Evolutionary conservation across 2,113 vertebrate genomes (phyloP), one percentile per base, ranked within the genome.

Genomic region (Talpa occidentalis): DNA sequence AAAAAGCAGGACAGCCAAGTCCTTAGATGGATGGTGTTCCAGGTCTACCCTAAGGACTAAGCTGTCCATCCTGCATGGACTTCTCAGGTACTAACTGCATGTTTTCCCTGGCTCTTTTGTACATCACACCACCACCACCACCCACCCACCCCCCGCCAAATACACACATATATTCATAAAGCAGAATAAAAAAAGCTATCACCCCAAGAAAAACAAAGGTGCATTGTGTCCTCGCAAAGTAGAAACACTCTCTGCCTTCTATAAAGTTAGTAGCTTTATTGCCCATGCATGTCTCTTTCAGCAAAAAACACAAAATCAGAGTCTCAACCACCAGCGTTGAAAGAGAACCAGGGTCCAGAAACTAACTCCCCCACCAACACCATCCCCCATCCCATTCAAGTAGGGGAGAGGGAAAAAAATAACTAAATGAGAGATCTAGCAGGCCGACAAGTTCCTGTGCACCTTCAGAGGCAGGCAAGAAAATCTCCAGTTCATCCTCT

Each of bases 261-360:
- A 26, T 74, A 95, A 95, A 83, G 21, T 28, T 44, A 47, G 73
- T 40, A 59, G 28, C 16, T 79, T 37, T 80, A 54, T 91, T 40
- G 64, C 42, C 86, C 16, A 85, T n/a, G 17, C 32, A 30, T 26
- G 5, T 22, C 24, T 77, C 87, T 93, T 91, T 91, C 47, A 70
- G 47, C 70, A 92, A 26, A 64, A 60, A 7, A 69, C 54, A 64
- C 16, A 91, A 76, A 83, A 83, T 32, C 60, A 44, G 24, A 85
- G 69, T 62, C 49, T 88, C 35, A 32, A 15, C 26, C n/a, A 82
- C 59, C 81, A 67, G 42, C n/a, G n/a, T 81, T 56, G 28, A 67
- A 96, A 91, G 42, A 54, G 37, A 93, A 56, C 6, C 15, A 59
- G 24, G 32, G 21, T 73, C 17, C 56, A 60, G 62, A 94, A 94